Evolutionary conservation across 2,113 vertebrate species (phyloP), one percentile per base, ranked within the genome.

Genomic region (Elephantulus edwardii): DNA sequence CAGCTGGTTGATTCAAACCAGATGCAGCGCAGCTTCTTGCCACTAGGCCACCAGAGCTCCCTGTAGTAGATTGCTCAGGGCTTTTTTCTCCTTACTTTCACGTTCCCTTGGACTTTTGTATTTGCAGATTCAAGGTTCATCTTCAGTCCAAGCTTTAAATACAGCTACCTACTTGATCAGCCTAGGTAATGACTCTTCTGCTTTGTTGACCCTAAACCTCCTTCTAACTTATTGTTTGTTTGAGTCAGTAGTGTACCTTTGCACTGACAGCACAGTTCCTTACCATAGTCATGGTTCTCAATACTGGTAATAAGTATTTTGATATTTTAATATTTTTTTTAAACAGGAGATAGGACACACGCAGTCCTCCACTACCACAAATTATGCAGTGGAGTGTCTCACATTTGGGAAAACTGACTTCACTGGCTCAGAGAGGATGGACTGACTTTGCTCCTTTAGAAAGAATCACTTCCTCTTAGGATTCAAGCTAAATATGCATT

Each of bases 401-500:
- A n/a, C n/a, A n/a, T n/a, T n/a, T n/a, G n/a, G n/a, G n/a, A n/a
- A n/a, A n/a, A n/a, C n/a, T n/a, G 46, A 88, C 50, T 66, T 42
- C 68, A 85, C 52, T 4, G 24, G 5, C 40, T 88, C 56, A 88
- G 46, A 85, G 40, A 56, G 90, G n/a, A 64, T 33, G 17, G 1
- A n/a, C 10, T 91, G 64, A 75, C 26, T 82, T 85, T 46, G 6
- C 26, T 86, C 38, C 58, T 8, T 68, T 77, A 88, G 54, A 17
- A 91, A 77, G 24, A 79, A 83, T 42, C 74, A 92, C n/a, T 86
- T 92, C 48, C 26, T 93, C 79, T 26, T 82, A 50, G 33, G 33
- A 38, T 75, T 81, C 78, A 91, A 60, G 68, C 44, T 83, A 85
- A 79, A 94, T 90, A 52, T 58, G n/a, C 20, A 72, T 62, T 85